phyloP scores from a whole-genome alignment of 2,113 vertebrate species.

The Cinclus mexicanus region DNA sequence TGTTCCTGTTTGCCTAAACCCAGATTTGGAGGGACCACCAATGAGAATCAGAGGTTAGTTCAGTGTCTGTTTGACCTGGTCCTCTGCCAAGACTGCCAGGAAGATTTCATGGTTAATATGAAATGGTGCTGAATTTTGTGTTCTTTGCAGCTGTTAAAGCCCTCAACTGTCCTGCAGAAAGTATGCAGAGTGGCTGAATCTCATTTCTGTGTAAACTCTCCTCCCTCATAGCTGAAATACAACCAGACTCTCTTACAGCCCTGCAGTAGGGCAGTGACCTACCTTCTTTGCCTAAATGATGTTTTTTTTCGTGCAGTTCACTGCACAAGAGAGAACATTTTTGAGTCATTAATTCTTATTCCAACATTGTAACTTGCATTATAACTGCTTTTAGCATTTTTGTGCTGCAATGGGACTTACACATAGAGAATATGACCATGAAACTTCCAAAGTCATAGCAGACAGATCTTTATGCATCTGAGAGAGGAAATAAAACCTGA shows the following conservation, averaged over 20 bases:
- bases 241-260: background rate
- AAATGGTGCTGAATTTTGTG: background rate
- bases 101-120: background rate
- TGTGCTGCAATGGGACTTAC: background rate
- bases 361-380: background rate
- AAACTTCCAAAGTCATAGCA: background rate
- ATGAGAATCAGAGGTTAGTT: slow-evolving; percentile 80
- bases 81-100: background rate
- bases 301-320: background rate
- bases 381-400: background rate
- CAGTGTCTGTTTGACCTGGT: background rate
- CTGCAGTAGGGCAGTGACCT: background rate
- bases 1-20: slow-evolving; percentile 75
- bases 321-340: background rate
- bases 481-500: background rate
- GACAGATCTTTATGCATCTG: background rate
- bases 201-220: background rate
- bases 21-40: slow-evolving; percentile 78
- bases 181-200: background rate
- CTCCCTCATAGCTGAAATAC: background rate
- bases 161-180: background rate
- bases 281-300: background rate
- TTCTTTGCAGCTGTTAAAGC: background rate
- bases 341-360: background rate
- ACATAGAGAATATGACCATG: background rate